Evolutionary conservation across 2,797 vertebrate genomes (phyloP), one percentile per base, ranked within the genome.

Genomic region (Sarcoramphus papa): DNA sequence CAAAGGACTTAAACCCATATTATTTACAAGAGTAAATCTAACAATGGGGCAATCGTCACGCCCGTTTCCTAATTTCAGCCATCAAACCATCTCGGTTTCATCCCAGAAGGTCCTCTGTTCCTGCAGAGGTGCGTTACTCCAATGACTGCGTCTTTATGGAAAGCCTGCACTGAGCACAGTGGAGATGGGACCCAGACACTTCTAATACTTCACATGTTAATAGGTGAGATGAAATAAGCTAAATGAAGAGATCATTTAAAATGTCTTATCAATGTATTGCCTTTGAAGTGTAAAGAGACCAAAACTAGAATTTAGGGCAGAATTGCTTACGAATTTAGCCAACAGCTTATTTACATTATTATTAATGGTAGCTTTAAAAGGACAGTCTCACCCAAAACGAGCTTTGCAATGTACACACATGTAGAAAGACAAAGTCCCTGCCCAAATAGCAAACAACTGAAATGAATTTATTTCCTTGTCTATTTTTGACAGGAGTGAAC

Each of bases 391-490:
- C 73, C 77, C 80, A 40, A 28, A 45, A 41, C 0, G 17, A 91
- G 59, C 43, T 91, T 91, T 89, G 91, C 72, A 35, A 54, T 76
- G 40, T 31, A 37, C n/a, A 81, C 48, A 75, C 30, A 11, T 7
- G 37, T 16, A 86, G 65, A 87, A 67, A 60, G n/a, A 47, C 47
- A 62, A 87, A 87, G n/a, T 77, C 47, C 67, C 81, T 82, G 27
- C 75, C 89, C 91, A 79, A 79, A 92, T 2, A 63, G 18, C 86
- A 88, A 95, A 93, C 59, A 88, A n/a, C 1, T 40, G 51, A 6
- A 65, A 93, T 59, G 6, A 60, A 62, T 79, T 69, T 54, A 40
- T 79, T 84, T 92, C 85, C 83, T 92, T 47, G 13, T 59, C 41
- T 31, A 19, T 31, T 84, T 93, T 59, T 87, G 50, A 65, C 50